Evolutionary conservation across 2,797 vertebrate species (phyloP).

Genomic region (Schizothorax lantsangensis): DNA sequence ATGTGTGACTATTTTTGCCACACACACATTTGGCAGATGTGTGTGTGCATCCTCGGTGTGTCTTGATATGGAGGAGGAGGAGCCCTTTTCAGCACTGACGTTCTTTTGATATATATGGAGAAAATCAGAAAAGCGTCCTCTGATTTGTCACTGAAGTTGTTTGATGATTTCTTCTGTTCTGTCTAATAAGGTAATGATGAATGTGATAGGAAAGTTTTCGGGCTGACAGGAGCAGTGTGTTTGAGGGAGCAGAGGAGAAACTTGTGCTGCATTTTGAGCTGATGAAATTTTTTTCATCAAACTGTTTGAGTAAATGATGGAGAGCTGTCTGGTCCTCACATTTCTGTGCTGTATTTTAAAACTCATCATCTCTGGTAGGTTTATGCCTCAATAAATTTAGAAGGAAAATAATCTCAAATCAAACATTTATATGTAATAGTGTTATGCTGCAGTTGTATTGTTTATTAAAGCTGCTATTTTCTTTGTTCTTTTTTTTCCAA

Average conservation of each 20-base stretch:
- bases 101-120: constrained; percentile 26
- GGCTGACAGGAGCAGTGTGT: background rate
- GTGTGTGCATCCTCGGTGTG: background rate
- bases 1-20: background rate
- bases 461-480: too few relatives aligned
- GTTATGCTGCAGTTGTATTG: too few relatives aligned
- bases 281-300: too few relatives aligned
- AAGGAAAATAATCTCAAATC: background rate
- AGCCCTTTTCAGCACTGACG: constrained; percentile 2
- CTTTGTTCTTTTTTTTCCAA: background rate
- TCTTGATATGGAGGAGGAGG: background rate
- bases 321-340: background rate
- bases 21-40: background rate
- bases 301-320: background rate
- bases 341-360: background rate
- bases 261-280: background rate
- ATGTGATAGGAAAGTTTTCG: background rate
- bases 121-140: background rate
- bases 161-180: constrained; percentile 22
- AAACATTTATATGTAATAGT: background rate
- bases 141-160: constrained; percentile 45
- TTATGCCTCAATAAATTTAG: background rate
- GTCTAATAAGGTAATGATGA: background rate
- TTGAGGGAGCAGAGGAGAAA: background rate
- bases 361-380: background rate